Evolutionary conservation across 2,888 invertebrate species (phyloP).

Genomic region (Campoplex capitator): DNA sequence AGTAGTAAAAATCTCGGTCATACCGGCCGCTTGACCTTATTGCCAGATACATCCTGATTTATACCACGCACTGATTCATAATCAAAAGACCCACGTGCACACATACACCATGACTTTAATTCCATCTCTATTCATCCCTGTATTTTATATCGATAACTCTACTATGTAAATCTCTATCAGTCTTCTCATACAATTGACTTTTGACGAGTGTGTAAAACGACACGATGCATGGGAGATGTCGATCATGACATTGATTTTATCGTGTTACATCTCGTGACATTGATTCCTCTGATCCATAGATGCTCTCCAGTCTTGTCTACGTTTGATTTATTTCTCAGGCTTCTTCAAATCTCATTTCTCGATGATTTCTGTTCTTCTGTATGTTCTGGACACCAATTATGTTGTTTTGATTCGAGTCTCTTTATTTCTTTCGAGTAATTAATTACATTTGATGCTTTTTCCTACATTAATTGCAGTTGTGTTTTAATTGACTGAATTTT

Average conservation of each 20-base stretch:
- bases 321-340: not conserved
- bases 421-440: too few species aligned
- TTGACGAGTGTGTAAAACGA: conserved; percentile 28
- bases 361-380: not conserved
- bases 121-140: conserved; percentile 32
- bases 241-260: conserved; percentile 9
- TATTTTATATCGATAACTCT: conserved; percentile 15
- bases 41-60: conserved; percentile 64
- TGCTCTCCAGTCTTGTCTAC: not conserved
- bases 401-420: too few species aligned
- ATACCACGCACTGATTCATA: conserved; percentile 57
- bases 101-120: conserved; percentile 15
- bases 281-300: not conserved
- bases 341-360: not conserved
- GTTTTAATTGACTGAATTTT: not conserved
- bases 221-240: not conserved
- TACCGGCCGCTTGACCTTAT: conserved; percentile 63
- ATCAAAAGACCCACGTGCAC: conserved; percentile 45
- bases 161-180: conserved; percentile 34
- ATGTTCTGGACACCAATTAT: too few species aligned
- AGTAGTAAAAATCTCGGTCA: conserved; percentile 65
- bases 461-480: not conserved
- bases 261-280: not conserved
- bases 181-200: conserved; percentile 17
- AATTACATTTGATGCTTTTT: too few species aligned